Conservation (phyloP, 2,113 vertebrate genomes). For the Myiagra hebetior region DNA sequence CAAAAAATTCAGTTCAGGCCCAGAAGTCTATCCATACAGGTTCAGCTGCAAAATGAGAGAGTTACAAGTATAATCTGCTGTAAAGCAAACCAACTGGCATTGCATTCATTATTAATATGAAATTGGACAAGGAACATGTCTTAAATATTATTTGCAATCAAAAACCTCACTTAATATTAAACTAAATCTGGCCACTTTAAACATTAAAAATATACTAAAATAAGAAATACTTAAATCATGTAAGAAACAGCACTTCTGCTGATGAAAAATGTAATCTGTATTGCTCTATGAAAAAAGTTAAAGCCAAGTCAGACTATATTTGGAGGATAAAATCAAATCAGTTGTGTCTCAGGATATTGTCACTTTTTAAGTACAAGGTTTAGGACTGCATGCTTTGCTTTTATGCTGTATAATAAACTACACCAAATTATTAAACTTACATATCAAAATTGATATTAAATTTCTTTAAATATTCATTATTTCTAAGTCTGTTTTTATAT, state of each 20-base stretch:
- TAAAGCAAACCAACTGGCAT: neutral
- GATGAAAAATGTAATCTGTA: neutral
- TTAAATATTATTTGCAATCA: neutral
- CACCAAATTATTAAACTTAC: neutral
- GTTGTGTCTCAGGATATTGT: neutral
- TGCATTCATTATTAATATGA: neutral
- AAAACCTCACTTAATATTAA: neutral
- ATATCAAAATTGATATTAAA: neutral
- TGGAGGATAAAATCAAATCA: neutral
- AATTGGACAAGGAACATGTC: neutral
- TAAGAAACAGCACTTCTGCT: neutral
- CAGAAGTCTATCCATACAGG: neutral
- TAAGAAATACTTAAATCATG: neutral
- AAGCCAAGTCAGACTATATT: neutral
- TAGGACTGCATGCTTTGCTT: neutral
- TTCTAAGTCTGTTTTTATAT: neutral
- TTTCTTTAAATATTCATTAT: neutral
- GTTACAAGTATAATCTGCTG: neutral
- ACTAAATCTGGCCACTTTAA: neutral
- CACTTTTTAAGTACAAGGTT: neutral
- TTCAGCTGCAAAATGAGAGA: neutral
- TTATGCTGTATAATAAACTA: neutral
- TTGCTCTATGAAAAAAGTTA: neutral
- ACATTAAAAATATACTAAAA: neutral
- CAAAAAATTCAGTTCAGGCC: neutral